Evolutionary conservation across 2,888 invertebrate genomes (phyloP), one percentile per base, ranked within the genome.

Genomic region (Macrosoma leucophasiata): DNA sequence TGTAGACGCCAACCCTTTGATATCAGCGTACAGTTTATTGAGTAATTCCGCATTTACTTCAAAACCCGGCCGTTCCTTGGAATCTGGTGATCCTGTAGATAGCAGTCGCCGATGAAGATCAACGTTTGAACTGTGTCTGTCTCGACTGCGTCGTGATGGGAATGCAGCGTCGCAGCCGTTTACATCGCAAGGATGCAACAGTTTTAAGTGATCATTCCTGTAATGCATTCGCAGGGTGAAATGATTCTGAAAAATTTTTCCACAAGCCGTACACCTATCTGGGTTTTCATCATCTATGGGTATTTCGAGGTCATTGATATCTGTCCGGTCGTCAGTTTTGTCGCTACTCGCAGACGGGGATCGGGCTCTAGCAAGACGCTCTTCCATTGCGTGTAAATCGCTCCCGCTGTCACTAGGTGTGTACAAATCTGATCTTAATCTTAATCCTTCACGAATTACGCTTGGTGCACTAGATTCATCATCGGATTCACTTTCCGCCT

Each of bases 81-180:
- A 63, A 13, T 87, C 88, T 1, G 73, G 68, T 3, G 79, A 72
- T 22, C 67, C 65, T 3, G 84, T 84, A n/a, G 82, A 81, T 24
- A 84, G 46, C 35, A 84, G 50, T 34, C 82, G 86, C 59, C 87
- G 84, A 66, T 84, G 85, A 28, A 84, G 56, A 50, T 84, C 78
- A 47, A 86, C 85, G 67, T 82, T 88, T 52, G 86, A 87, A 74
- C 84, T 88, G 76, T 84, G 88, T 62, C 85, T 75, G 64, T 78
- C 88, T 62, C 84, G 85, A 78, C 85, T 87, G 70, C 84, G 85
- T 63, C 95, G 94, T 17, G 95, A 95, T 18, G 95, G 95, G 70
- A 96, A 96, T 4, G 94, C 92, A 4, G 95, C 95, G 67, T 94
- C 94, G 73, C 95, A 96, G 1, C 96, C 96, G 58, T 91, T 94